Percentiles rank a stretch among this genome's conserved stretches.
Conservation (phyloP, 1,140 invertebrate species). For the Scaptomyza montana region DNA sequence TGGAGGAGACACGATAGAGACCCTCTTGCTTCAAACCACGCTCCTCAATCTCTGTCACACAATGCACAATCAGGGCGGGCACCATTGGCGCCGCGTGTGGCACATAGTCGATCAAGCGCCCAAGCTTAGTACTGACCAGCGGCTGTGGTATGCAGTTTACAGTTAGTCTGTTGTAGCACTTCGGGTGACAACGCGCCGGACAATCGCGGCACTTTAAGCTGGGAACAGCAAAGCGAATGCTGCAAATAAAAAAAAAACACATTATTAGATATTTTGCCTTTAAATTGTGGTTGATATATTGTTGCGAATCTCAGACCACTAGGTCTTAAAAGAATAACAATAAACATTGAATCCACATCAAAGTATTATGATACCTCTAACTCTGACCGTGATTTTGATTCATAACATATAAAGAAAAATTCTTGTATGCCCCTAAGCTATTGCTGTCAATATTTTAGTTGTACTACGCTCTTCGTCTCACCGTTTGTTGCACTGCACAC, state of each 20-base stretch:
- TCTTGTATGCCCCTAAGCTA: too few relatives aligned
- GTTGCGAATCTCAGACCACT: too few relatives aligned
- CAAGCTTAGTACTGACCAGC: slow-evolving; percentile 84
- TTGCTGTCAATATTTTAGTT: not conserved
- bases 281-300: too few relatives aligned
- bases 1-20: slow-evolving; percentile 95
- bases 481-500: slow-evolving; percentile 92
- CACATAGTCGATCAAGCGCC: slow-evolving; percentile 92
- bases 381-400: too few relatives aligned
- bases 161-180: slow-evolving; percentile 90
- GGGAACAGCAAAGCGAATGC: slow-evolving; percentile 89
- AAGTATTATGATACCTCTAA: too few relatives aligned
- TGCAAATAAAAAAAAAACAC: slow-evolving; percentile 31
- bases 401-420: too few relatives aligned
- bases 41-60: slow-evolving; percentile 95
- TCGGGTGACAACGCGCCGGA: slow-evolving; percentile 87
- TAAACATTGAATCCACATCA: too few relatives aligned
- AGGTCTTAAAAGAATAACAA: too few relatives aligned
- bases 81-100: slow-evolving; percentile 94
- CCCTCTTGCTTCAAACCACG: slow-evolving; percentile 93
- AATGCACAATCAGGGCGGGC: slow-evolving; percentile 96
- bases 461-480: slow-evolving; percentile 61
- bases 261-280: not conserved
- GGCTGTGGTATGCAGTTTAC: slow-evolving; percentile 89
- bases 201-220: slow-evolving; percentile 90